Percentiles rank a stretch among this genome's conserved stretches.
These are phyloP conservation scores for Streptopelia turtur DNA, from an alignment of 2,797 vertebrate species.

Conservation along the genomic window DNA sequence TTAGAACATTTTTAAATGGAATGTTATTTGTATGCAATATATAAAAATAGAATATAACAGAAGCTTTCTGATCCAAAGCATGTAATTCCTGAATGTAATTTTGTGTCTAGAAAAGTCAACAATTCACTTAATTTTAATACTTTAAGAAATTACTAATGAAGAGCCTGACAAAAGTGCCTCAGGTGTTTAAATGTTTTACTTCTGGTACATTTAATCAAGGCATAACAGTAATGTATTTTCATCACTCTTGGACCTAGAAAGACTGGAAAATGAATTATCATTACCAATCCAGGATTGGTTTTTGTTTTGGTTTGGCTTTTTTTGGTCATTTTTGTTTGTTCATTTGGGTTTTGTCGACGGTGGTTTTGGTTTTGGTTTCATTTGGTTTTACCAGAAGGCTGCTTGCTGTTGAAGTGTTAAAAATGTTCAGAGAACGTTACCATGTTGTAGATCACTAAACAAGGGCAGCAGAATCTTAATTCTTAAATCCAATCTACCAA, in stretches of 20 bases:
- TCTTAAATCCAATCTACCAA: neutral
- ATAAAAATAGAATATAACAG: neutral
- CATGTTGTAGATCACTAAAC: neutral
- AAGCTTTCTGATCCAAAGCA: neutral
- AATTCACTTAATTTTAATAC: neutral
- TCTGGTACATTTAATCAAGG: neutral
- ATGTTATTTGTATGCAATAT: neutral
- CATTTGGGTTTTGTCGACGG: too few species aligned
- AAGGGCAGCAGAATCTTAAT: neutral
- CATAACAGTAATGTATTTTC: neutral
- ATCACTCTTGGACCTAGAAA: neutral
- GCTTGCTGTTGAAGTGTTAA: neutral
- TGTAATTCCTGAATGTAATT: neutral
- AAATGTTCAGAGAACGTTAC: neutral
- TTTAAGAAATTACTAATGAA: neutral
- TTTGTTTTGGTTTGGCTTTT: too few species aligned
- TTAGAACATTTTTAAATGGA: neutral
- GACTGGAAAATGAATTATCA: neutral
- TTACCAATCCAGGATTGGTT: neutral
- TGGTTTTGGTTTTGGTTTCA: too few species aligned
- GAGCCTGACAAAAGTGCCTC: neutral
- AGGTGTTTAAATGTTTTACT: neutral
- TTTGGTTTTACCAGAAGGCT: neutral
- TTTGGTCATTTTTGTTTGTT: too few species aligned
- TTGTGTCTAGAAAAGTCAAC: neutral